Percentiles rank a stretch among this genome's conserved stretches.
Evolutionary conservation across 2,797 vertebrate genomes (phyloP).

Genomic region (Psittacula echo): DNA sequence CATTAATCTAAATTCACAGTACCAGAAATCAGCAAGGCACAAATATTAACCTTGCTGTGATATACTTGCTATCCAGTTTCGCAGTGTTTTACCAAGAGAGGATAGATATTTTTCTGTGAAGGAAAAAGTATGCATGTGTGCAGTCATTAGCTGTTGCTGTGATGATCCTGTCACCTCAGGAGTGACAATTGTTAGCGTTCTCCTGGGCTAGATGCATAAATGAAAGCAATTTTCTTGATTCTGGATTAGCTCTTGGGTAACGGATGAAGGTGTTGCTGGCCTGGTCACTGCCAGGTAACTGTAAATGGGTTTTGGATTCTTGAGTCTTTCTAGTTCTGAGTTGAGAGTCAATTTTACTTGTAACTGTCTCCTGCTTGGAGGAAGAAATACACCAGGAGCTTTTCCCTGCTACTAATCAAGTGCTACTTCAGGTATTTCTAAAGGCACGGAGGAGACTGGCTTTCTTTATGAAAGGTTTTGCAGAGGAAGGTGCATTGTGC

Average conservation of each 20-base stretch:
- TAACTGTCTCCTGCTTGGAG: neutral
- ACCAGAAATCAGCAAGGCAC: neutral
- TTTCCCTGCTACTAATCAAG: neutral
- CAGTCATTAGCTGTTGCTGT: neutral
- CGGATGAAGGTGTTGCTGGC: slow-evolving; percentile 1
- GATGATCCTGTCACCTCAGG: neutral
- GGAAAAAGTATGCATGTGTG: neutral
- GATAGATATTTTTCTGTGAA: neutral
- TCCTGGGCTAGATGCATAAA: neutral
- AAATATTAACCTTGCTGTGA: neutral
- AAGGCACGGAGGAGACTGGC: neutral
- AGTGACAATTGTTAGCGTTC: neutral
- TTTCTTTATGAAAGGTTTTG: neutral
- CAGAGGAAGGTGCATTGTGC: slow-evolving; percentile 3
- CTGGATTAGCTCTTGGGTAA: neutral
- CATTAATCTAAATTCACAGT: slow-evolving; percentile 41
- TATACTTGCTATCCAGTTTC: neutral
- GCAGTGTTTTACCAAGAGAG: neutral
- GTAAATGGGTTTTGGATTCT: slow-evolving; percentile 17
- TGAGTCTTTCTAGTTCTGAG: neutral
- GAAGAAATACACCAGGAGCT: neutral
- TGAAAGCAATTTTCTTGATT: neutral
- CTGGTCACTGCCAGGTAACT: neutral
- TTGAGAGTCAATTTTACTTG: slow-evolving; percentile 16
- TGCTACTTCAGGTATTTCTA: neutral